Evolutionary conservation across 92 coral and sea anemone species (phyloP).

Genomic region (Parazoanthus atlanticus): DNA sequence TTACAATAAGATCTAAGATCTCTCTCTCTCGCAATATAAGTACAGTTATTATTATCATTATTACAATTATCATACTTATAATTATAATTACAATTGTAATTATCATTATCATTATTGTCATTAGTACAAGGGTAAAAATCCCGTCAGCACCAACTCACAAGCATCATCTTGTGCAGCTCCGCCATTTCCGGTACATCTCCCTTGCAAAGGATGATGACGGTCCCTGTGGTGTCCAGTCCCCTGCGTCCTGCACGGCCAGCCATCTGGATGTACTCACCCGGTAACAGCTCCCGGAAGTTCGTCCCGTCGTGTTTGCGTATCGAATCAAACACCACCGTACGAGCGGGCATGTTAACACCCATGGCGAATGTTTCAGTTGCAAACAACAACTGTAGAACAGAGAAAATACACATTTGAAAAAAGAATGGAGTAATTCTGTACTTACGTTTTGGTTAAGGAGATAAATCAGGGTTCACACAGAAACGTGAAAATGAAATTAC

Average conservation of each 20-base stretch:
- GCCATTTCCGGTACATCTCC: constrained; percentile 87
- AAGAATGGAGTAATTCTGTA: background rate
- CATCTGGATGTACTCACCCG: constrained; percentile 97
- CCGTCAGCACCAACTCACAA: constrained; percentile 56
- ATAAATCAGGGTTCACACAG: too few relatives aligned
- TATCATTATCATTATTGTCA: too few relatives aligned
- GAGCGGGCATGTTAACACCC: constrained; percentile 99
- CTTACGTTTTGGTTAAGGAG: background rate
- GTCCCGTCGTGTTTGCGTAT: constrained; percentile 90
- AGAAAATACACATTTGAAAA: background rate
- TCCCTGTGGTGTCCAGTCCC: constrained; percentile 91
- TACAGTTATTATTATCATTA: too few relatives aligned
- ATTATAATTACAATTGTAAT: too few relatives aligned
- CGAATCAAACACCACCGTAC: constrained; percentile 92
- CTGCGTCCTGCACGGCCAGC: constrained; percentile 99
- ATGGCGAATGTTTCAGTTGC: constrained; percentile 99
- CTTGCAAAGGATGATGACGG: constrained; percentile 93
- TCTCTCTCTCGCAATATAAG: too few relatives aligned
- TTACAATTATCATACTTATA: too few relatives aligned
- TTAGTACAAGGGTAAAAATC: background rate
- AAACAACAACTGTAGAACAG: constrained; percentile 75
- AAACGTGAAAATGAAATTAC: too few relatives aligned
- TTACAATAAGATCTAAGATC: too few relatives aligned
- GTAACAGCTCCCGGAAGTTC: constrained; percentile 72
- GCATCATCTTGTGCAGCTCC: constrained; percentile 92